Conservation (phyloP, 1,140 invertebrate species). For the Brachionus manjavacas region DNA sequence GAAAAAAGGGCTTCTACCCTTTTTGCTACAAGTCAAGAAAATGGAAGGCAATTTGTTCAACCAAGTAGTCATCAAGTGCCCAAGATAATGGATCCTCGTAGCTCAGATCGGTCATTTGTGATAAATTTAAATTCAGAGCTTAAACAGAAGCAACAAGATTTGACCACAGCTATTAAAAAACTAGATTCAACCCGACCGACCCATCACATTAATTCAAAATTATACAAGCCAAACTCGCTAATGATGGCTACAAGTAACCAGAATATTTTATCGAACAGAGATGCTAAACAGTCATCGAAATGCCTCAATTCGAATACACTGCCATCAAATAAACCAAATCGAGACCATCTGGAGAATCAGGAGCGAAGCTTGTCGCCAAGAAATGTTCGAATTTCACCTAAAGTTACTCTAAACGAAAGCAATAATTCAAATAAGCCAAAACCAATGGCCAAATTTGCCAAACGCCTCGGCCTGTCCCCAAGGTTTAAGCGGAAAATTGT, state of each 20-base stretch:
- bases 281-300: background rate
- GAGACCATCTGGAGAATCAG: background rate
- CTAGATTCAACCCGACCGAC: background rate
- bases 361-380: background rate
- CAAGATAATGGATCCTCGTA: background rate
- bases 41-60: background rate
- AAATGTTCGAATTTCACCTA: background rate
- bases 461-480: background rate
- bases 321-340: background rate
- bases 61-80: background rate
- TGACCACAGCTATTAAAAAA: constrained; percentile 30
- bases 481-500: constrained; percentile 31
- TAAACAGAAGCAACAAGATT: constrained; percentile 36
- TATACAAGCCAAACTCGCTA: constrained; percentile 32
- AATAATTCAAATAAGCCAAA: background rate
- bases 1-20: background rate
- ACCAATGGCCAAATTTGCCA: constrained; percentile 9
- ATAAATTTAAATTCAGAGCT: background rate
- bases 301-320: background rate
- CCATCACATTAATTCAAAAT: background rate
- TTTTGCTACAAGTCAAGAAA: background rate
- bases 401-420: background rate
- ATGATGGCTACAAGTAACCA: constrained; percentile 18
- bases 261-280: background rate
- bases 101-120: background rate